A percentile compares a stretch with the other conserved stretches of the same genome.
phyloP scores from a whole-genome alignment of 1,140 invertebrate genomes.

The Batillaria attramentaria region DNA sequence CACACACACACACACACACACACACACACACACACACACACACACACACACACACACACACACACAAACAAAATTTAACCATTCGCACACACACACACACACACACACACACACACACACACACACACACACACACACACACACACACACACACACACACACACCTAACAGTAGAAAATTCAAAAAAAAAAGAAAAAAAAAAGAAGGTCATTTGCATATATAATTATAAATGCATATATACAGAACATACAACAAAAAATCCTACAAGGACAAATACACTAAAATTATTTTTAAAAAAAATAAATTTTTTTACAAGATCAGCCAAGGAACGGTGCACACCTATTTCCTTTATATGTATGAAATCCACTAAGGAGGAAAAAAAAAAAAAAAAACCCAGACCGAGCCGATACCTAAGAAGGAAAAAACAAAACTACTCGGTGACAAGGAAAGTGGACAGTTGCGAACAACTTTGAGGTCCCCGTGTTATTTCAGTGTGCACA shows the following conservation, averaged over 20 bases:
- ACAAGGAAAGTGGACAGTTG: too few species aligned
- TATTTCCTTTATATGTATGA: too few species aligned
- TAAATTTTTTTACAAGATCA: background rate
- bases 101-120: background rate
- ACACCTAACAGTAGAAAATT: too few species aligned
- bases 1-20: background rate
- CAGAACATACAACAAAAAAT: background rate
- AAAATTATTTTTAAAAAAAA: background rate
- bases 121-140: background rate
- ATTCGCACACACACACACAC: slow-evolving; percentile 2
- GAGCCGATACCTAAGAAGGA: too few species aligned
- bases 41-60: slow-evolving; percentile 2
- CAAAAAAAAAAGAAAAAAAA: too few species aligned
- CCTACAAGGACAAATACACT: background rate
- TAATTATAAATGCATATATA: background rate
- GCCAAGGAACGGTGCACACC: background rate
- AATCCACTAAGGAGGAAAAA: too few species aligned
- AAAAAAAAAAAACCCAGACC: too few species aligned
- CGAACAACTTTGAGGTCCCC: too few species aligned
- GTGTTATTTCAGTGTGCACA: too few species aligned
- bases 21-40: background rate
- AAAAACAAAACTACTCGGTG: too few species aligned
- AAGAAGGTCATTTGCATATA: too few species aligned
- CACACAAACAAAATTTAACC: too few species aligned
- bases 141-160: slow-evolving; percentile 2